Base-by-base conservation (phyloP, 2,113 vertebrate genomes). In the Phalacrocorax brasilianus region DNA sequence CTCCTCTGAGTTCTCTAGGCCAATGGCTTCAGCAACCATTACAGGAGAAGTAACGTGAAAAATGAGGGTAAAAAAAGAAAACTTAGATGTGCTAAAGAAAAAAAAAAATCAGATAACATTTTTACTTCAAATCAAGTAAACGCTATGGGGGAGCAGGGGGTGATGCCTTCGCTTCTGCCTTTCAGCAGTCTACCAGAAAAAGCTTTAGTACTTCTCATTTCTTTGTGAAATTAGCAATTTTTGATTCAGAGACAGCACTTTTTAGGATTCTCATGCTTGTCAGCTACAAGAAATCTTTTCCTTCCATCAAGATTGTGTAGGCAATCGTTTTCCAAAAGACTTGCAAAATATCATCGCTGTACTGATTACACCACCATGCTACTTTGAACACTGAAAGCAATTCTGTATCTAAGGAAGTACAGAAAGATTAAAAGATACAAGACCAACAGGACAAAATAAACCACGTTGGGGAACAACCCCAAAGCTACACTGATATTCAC, bases 321-420 rank as follows among this genome's bases (percentile, higher is more conserved):
- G 76, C 16, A 13, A 38, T 22, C 24, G 9, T n/a, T 85, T 32
- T 56, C 16, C 50, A 90, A 74, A 78, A 78, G 85, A 49, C 38
- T 30, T 20, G 33, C 63, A 61, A 73, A 55, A 38, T 24, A 33
- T 14, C 33, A 20, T 32, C 42, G 14, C 42, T 23, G 27, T 45
- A 65, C 14, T 8, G 7, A 70, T 61, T 74, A 82, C 0, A 1
- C 12, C 40, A 81, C 8, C 35, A 23, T 0, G 0, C 22, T 6
- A n/a, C 47, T 88, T 19, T 28, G 16, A 65, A 77, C 12, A 32
- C 38, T 67, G 47, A 73, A 81, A 81, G 18, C 19, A 40, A 45
- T 24, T 72, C 32, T 11, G 26, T 22, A n/a, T 14, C n/a, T 45
- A 82, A 53, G 18, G 17, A 61, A 61, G 8, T 65, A 89, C 2